A percentile compares a stretch with the other conserved stretches of the same genome.
phyloP scores from a whole-genome alignment of 1,140 invertebrate species.

The Hyphantria cunea region DNA sequence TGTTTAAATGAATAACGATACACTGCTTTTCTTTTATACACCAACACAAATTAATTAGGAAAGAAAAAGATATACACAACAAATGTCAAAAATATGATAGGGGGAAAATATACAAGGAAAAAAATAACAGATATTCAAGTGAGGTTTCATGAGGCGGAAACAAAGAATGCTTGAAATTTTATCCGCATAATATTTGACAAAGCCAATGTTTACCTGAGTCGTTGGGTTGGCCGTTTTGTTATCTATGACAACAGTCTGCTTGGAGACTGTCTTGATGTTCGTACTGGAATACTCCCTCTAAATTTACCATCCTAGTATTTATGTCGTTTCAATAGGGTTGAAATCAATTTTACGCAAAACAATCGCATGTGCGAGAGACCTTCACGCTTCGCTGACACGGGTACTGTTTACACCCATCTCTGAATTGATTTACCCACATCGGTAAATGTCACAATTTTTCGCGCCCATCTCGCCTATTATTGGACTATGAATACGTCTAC shows the following conservation, averaged over 20 bases:
- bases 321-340: constrained; percentile 61
- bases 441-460: constrained; percentile 66
- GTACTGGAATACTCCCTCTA: constrained; percentile 54
- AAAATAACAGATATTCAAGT: constrained; percentile 32
- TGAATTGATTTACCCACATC: constrained; percentile 73
- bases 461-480: constrained; percentile 37
- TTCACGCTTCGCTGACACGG: constrained; percentile 56
- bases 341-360: constrained; percentile 72
- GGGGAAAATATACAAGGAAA: constrained; percentile 14
- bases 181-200: constrained; percentile 65
- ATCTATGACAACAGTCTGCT: constrained; percentile 49
- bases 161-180: constrained; percentile 60
- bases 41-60: background rate
- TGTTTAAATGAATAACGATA: too few species aligned
- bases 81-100: background rate
- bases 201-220: constrained; percentile 63
- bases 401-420: constrained; percentile 60
- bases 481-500: constrained; percentile 35
- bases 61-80: too few species aligned
- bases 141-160: constrained; percentile 40
- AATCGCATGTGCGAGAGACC: constrained; percentile 48
- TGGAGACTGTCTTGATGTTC: constrained; percentile 38
- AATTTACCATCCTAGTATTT: constrained; percentile 44
- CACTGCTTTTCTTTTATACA: too few species aligned
- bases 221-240: constrained; percentile 51